Conservation (phyloP, 2,888 invertebrate genomes). For the Parelbella ahira region DNA sequence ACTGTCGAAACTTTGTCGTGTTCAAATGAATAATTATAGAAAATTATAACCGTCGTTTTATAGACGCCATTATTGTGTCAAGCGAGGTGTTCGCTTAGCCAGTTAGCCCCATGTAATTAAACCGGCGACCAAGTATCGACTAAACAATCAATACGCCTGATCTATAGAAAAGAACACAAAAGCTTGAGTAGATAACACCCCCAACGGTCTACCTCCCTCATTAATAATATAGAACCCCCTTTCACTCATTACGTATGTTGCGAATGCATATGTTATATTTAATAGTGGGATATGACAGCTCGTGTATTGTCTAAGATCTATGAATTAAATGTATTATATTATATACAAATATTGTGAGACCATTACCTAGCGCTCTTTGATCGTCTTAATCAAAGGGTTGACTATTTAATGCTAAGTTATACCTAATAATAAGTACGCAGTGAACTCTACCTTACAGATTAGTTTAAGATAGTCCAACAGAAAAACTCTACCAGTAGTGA, state of each 20-base stretch:
- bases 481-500: too few species aligned
- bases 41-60: slow-evolving; percentile 58
- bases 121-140: slow-evolving; percentile 63
- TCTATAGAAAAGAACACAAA: slow-evolving; percentile 77
- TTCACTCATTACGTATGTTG: slow-evolving; percentile 80
- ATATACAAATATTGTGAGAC: too few species aligned
- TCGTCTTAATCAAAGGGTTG: too few species aligned
- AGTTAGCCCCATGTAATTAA: slow-evolving; percentile 75
- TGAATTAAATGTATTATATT: too few species aligned
- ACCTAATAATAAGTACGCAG: too few species aligned
- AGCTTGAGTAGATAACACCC: slow-evolving; percentile 76
- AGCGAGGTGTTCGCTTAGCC: slow-evolving; percentile 71
- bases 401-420: too few species aligned
- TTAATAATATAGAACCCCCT: slow-evolving; percentile 77
- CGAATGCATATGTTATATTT: slow-evolving; percentile 58
- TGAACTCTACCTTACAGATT: too few species aligned
- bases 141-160: slow-evolving; percentile 73
- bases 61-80: slow-evolving; percentile 67
- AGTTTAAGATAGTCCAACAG: too few species aligned
- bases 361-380: too few species aligned
- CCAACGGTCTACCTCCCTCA: slow-evolving; percentile 62
- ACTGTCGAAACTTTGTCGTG: slow-evolving; percentile 57
- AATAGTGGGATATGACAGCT: slow-evolving; percentile 4
- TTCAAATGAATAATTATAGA: slow-evolving; percentile 69
- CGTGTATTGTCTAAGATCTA: slow-evolving; percentile 3